Conservation (phyloP, 2,113 vertebrate species). For the Xenopus laevis region DNA sequence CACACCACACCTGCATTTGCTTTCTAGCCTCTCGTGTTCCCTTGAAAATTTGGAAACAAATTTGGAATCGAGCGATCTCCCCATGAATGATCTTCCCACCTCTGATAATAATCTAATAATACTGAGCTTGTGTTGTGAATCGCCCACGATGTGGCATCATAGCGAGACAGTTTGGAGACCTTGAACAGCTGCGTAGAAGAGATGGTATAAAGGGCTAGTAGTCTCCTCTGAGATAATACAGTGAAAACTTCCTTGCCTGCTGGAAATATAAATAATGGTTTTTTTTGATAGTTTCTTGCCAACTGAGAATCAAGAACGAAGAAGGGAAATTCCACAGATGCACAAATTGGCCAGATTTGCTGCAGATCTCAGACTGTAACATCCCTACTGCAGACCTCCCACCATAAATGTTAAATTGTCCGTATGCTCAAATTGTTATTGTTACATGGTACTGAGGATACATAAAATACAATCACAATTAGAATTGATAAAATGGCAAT, state of each 20-base stretch:
- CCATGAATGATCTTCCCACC: too few species aligned
- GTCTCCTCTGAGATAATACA: background rate
- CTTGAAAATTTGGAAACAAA: too few species aligned
- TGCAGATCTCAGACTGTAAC: background rate
- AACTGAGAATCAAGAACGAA: background rate
- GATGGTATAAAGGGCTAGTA: background rate
- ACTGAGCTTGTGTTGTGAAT: too few species aligned
- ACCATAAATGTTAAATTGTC: conserved; percentile 9
- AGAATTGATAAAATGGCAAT: background rate
- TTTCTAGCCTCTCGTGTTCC: too few species aligned
- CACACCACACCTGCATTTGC: too few species aligned
- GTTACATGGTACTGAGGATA: background rate
- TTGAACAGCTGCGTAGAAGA: too few species aligned
- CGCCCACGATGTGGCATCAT: too few species aligned
- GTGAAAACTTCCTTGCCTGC: background rate
- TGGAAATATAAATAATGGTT: background rate
- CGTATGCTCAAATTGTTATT: conserved; percentile 2
- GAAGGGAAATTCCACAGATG: background rate
- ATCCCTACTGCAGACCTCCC: background rate
- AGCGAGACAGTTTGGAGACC: too few species aligned
- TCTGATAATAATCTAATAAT: too few species aligned
- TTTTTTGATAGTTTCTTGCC: background rate
- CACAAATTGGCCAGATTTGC: background rate
- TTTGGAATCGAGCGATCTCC: too few species aligned
- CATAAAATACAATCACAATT: conserved; percentile 8